Base-by-base conservation (phyloP, 2,888 invertebrate species). In the Caenorhabditis uteleia region DNA sequence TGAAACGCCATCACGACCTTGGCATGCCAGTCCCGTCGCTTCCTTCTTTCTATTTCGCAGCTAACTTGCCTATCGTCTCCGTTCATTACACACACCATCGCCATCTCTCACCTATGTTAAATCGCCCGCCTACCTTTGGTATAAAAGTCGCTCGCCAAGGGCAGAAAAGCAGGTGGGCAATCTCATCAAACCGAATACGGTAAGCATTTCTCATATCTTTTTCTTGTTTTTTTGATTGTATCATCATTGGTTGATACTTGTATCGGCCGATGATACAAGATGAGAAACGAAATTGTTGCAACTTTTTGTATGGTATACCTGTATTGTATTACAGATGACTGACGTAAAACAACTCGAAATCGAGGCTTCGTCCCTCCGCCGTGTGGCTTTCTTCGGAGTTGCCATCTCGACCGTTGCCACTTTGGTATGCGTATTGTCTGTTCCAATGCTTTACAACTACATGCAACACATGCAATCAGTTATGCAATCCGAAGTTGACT, bases 371-470 rank as follows among this genome's bases (percentile, higher is more conserved):
- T 71, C 68, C 16, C 73, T 77, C 40, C 70, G 75, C 49, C 67
- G 70, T 36, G 66, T 76, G 58, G 78, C 78, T n/a, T 76, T 78
- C 61, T 46, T 75, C 51, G 77, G 76, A 55, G 78, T 78, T 26
- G 66, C 76, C 47, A 61, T 77, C 43, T 70, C 71, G 47, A 77
- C 77, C 43, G 60, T 77, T 43, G 77, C 78, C 48, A 74, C 74
- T 6, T 61, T 77, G 39, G 69, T 74, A 34, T 76, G 76, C 68
- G 75, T 75, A 39, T 58, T 78, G 49, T 70, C 75, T 45, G 73
- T 77, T 40, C 78, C 78, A 58, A 77, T 78, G 78, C 59, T 78
- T 57, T 78, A 78, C 75, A 77, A 77, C 70, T 77, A 78, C 75
- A 70, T 78, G 68, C 78, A 78, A 69, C 77, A 77, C 65, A 75